A percentile compares a stretch with the other conserved stretches of the same genome.
Evolutionary conservation across 2,113 vertebrate species (phyloP).

Genomic region (Cyrtonyx montezumae): DNA sequence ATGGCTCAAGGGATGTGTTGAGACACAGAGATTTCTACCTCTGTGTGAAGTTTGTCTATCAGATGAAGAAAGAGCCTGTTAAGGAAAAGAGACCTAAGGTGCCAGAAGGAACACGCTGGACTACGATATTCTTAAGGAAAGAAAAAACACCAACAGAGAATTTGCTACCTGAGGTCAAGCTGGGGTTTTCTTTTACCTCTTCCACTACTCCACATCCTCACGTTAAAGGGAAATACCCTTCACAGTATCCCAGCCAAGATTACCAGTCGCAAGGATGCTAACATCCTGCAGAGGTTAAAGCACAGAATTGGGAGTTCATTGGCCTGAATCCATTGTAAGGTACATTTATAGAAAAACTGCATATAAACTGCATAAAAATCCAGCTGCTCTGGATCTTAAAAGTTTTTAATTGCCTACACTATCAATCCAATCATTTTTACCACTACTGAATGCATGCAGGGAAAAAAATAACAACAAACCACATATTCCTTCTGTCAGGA

Average conservation of each 20-base stretch:
- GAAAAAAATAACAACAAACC: background rate
- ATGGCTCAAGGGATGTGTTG: background rate
- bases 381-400: slow-evolving; percentile 38
- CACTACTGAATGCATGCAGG: background rate
- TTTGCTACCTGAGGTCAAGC: background rate
- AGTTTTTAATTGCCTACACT: slow-evolving; percentile 13
- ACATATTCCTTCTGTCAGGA: background rate
- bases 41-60: background rate
- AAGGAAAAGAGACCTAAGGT: background rate
- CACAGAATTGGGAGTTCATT: background rate
- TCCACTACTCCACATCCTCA: background rate
- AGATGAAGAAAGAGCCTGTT: background rate
- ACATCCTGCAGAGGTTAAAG: background rate
- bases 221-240: background rate
- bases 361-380: background rate
- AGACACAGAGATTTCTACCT: background rate
- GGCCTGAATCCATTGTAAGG: background rate
- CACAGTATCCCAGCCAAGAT: background rate
- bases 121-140: background rate
- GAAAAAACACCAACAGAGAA: background rate
- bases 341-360: background rate
- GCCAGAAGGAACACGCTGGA: background rate
- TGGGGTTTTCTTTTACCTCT: background rate
- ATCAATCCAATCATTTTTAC: background rate
- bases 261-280: background rate